phyloP scores from a whole-genome alignment of 1,140 invertebrate species.

The Drosophila paulistorum region DNA sequence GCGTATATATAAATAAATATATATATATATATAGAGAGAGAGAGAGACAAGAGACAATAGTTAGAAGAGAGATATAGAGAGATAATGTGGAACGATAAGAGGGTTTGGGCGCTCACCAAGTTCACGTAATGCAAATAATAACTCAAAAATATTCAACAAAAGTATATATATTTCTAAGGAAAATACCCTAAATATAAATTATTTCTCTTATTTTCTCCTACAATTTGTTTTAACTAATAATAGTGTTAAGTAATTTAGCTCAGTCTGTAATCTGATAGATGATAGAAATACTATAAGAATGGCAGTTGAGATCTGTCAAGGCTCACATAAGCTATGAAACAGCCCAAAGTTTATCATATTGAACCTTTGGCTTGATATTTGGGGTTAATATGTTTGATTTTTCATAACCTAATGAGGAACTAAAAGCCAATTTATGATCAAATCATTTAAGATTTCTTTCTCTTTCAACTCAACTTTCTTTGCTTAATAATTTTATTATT shows the following conservation, averaged over 20 bases:
- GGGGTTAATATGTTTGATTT: too few relatives aligned
- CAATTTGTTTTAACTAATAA: background rate
- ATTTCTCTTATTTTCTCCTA: background rate
- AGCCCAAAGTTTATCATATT: too few relatives aligned
- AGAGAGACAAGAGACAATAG: conserved; percentile 52
- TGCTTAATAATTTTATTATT: background rate
- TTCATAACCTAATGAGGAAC: too few relatives aligned
- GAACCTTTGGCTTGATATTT: too few relatives aligned
- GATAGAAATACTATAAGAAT: too few relatives aligned
- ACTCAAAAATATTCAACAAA: conserved; percentile 32
- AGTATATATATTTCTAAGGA: background rate
- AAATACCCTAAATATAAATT: background rate
- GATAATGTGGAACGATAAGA: conserved; percentile 57
- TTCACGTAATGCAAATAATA: conserved; percentile 64
- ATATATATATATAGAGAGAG: conserved; percentile 52
- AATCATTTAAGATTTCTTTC: background rate
- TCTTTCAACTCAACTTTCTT: conserved; percentile 10
- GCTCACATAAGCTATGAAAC: too few relatives aligned
- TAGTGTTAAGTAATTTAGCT: too few relatives aligned
- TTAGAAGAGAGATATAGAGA: conserved; percentile 48
- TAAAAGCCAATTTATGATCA: conserved; percentile 5
- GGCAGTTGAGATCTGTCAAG: too few relatives aligned
- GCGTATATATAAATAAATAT: conserved; percentile 43
- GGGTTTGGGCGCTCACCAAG: conserved; percentile 67
- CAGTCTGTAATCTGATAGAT: too few relatives aligned